A percentile compares a stretch with the other conserved stretches of the same genome.
phyloP scores from a whole-genome alignment of 2,797 vertebrate genomes.

The Gadopsis marmoratus region DNA sequence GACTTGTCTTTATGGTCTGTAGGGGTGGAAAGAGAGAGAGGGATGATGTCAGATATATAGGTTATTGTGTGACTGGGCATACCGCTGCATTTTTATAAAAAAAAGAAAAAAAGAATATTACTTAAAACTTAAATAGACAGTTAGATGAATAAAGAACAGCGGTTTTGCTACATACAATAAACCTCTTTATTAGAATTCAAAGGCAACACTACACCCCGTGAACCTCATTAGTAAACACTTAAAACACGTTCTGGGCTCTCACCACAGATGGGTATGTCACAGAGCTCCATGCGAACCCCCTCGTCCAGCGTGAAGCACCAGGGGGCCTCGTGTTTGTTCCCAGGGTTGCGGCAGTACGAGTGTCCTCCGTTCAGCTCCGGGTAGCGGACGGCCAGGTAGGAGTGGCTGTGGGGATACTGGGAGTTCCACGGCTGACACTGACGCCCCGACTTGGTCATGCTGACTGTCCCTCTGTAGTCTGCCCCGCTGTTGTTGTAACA shows the following conservation, averaged over 20 bases:
- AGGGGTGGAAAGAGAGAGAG: slow-evolving; percentile 14
- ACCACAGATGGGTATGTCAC: slow-evolving; percentile 95
- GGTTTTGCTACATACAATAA: neutral
- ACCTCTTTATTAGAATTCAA: neutral
- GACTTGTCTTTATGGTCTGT: slow-evolving; percentile 92
- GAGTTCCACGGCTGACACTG: slow-evolving; percentile 99
- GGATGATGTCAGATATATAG: neutral
- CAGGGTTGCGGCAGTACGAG: slow-evolving; percentile 98
- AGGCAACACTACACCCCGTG: neutral
- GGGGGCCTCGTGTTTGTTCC: slow-evolving; percentile 94
- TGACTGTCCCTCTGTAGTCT: slow-evolving; percentile 95
- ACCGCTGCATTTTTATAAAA: neutral
- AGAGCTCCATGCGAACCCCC: slow-evolving; percentile 92
- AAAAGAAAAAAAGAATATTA: no score
- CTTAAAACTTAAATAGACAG: neutral
- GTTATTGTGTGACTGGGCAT: neutral
- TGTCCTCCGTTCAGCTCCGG: slow-evolving; percentile 95
- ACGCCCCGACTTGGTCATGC: slow-evolving; percentile 92
- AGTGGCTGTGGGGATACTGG: slow-evolving; percentile 97
- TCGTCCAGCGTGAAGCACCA: slow-evolving; percentile 99
- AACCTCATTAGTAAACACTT: neutral
- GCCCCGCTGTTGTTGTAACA: slow-evolving; percentile 94
- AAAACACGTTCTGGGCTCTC: slow-evolving; percentile 59
- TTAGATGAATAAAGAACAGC: neutral
- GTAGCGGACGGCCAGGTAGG: slow-evolving; percentile 91